Base-by-base conservation (phyloP, 2,888 invertebrate species). In the Himalopsyche kuldschensis region DNA sequence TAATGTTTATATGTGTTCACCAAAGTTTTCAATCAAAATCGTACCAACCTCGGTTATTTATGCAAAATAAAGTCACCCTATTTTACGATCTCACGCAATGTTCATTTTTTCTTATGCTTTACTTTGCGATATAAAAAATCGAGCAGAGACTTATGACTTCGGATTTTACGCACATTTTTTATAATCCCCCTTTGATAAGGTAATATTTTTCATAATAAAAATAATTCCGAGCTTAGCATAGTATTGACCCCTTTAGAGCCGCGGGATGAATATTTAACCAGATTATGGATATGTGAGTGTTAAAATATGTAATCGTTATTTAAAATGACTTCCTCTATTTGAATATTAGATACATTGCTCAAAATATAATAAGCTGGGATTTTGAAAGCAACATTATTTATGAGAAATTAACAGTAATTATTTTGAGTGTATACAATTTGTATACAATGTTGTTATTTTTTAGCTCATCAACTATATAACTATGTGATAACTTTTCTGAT, bases 131-230 rank as follows among this genome's bases (percentile, higher is more conserved):
- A 77, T 77, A 77, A 77, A 77, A 75, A 78, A 75, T 32, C 41
- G 83, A 75, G 55, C 55, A 55, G n/a, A 55, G 83, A 83, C 75
- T 80, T 83, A 83, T 78, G 83, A 75, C 80, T 83, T 83, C 48
- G 32, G 75, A 80, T 83, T 83, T 83, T 83, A 83, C 83, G 83
- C 80, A 83, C 80, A 80, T 83, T 83, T 83, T 83, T 83, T 83
- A 83, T 83, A 83, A 83, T 83, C 83, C 82, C 79, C 76, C 76
- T 55, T 55, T 55, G 83, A 83, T 83, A 83, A 83, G 79, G 79
- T 55, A 47, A 48, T 76, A 32, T 80, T 80, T 69, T 76, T 83
- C 76, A 77, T 77, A 77, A 77, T 77, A 77, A 77, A 77, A 77
- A n/a, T 24, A 24, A 41, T 77, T 77, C 35, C 24, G 11, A 55